Base-by-base conservation (phyloP, 2,113 vertebrate species). In the Ameiurus melas region DNA sequence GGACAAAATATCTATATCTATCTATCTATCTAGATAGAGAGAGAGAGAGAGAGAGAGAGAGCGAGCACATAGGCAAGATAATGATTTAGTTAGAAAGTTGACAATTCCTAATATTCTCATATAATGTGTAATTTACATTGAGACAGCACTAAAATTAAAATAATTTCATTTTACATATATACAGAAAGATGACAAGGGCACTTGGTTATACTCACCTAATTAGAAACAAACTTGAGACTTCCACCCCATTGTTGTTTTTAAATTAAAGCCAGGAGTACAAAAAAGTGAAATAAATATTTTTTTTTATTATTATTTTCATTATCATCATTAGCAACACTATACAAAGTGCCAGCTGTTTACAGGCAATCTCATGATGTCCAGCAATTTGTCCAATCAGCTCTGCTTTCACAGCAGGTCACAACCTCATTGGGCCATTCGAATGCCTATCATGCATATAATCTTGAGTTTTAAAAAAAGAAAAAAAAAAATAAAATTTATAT, bases 391-490 rank as follows among this genome's bases (percentile, higher is more conserved):
- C 39, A 93, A 85, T 86, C 92, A 93, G 89, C 71, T 90, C 93
- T 93, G 93, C 68, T 88, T 85, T 64, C 58, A 33, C 10, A 88
- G 78, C 83, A 90, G 89, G 66, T 60, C 78, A 88, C 83, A 81
- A 85, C 86, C 86, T 77, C 83, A 75, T 55, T 60, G 79, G 89
- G 91, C 93, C 93, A 92, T 91, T 92, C 89, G 85, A 88, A 95
- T 93, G 93, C 92, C 93, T 92, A 94, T 94, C 95, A 95, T 95
- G 94, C 95, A 95, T 94, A 93, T 94, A 93, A 93, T 95, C 92
- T 95, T 91, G 93, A 93, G 92, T 94, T 89, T 93, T 89, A 90
- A 93, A 94, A 94, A 92, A 90, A 92, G 93, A 90, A 89, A 84
- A 93, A 92, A 93, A 92, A 90, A 93, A 86, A 90, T 92, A 94